Evolutionary conservation across 2,888 invertebrate genomes (phyloP).

Genomic region (Tethea ocularis): DNA sequence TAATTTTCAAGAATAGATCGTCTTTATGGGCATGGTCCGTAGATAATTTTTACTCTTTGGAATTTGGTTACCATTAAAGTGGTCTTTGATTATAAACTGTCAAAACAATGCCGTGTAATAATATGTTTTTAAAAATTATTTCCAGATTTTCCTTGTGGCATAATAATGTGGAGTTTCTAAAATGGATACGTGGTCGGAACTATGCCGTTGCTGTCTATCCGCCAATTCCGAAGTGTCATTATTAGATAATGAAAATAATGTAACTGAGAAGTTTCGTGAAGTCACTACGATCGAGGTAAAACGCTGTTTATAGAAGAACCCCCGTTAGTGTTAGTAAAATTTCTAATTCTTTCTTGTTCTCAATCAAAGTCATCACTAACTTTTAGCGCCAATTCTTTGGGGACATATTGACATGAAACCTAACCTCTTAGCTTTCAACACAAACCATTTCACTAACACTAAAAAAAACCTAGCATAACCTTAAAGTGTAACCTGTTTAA

Average conservation of each 20-base stretch:
- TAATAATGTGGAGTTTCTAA: slow-evolving; percentile 61
- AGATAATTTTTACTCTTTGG: slow-evolving; percentile 83
- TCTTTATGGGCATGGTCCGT: slow-evolving; percentile 82
- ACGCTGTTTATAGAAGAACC: slow-evolving; percentile 13
- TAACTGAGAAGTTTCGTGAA: slow-evolving; percentile 68
- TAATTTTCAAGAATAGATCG: slow-evolving; percentile 75
- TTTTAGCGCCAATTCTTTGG: neutral
- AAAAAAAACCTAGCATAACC: neutral
- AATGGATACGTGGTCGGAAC: slow-evolving; percentile 76
- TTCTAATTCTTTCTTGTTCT: slow-evolving; percentile 11
- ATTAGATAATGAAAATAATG: slow-evolving; percentile 60
- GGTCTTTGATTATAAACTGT: slow-evolving; percentile 70
- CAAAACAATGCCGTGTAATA: slow-evolving; percentile 66
- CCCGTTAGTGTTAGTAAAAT: slow-evolving; percentile 1
- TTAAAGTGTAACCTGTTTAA: neutral
- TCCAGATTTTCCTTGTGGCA: slow-evolving; percentile 61
- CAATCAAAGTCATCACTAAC: slow-evolving; percentile 13
- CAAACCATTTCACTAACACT: neutral
- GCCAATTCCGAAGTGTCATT: slow-evolving; percentile 72
- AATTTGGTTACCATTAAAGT: slow-evolving; percentile 49
- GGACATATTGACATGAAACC: slow-evolving; percentile 28
- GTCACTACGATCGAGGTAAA: slow-evolving; percentile 71
- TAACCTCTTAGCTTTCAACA: slow-evolving; percentile 25
- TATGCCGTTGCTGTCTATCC: slow-evolving; percentile 77
- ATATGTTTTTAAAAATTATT: slow-evolving; percentile 53